These are phyloP conservation scores for Scelioninae gen. 2 DNA, from an alignment of 2,888 invertebrate species.

Conservation along the genomic window DNA sequence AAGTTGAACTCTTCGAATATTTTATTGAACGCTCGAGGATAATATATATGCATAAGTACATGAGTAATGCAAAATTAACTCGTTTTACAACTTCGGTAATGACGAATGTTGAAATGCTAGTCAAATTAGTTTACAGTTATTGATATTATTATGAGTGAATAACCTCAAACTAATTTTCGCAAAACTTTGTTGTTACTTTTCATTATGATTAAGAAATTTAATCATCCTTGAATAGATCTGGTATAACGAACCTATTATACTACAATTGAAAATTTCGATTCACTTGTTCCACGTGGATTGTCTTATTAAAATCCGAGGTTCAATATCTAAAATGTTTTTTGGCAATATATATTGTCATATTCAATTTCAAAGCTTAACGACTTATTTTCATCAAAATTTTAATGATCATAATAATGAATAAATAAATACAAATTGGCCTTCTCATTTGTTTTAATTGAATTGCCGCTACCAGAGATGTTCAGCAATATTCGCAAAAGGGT, in stretches of 20 bases:
- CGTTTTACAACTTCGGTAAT: constrained; percentile 4
- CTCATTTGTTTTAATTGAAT: no score
- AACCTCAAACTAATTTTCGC: constrained; percentile 15
- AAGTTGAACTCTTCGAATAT: no score
- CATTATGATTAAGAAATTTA: constrained; percentile 28
- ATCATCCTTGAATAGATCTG: constrained; percentile 5
- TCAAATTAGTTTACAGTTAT: constrained; percentile 17
- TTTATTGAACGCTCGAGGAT: background rate
- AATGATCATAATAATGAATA: no score
- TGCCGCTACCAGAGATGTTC: no score
- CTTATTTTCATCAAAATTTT: no score
- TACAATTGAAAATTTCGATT: constrained; percentile 1
- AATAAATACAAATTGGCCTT: no score
- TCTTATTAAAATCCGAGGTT: no score
- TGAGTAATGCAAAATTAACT: background rate
- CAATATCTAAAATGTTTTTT: no score
- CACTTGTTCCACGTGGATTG: constrained; percentile 2
- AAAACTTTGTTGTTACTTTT: constrained; percentile 32
- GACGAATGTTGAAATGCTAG: background rate
- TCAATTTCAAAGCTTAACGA: no score
- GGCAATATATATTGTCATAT: no score
- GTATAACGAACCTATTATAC: constrained; percentile 5
- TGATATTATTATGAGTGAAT: constrained; percentile 5
- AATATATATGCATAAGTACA: constrained; percentile 1
- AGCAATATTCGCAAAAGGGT: no score